These are phyloP conservation scores for Bombylius major DNA, from an alignment of 2,888 invertebrate species.

Conservation along the genomic window DNA sequence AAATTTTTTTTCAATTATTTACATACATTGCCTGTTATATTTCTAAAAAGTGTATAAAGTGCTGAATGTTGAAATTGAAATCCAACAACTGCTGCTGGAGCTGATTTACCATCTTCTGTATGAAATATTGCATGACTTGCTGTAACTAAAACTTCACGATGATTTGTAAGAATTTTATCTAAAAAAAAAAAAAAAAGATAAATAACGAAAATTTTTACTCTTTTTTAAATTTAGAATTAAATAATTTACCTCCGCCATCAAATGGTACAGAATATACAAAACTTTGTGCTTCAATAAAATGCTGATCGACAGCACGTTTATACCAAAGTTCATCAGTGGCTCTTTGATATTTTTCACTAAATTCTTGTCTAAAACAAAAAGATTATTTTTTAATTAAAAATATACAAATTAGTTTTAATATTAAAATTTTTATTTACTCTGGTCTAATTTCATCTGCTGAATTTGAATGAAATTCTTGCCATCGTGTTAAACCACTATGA, in stretches of 20 bases:
- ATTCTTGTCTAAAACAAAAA: constrained; percentile 44
- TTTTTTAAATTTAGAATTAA: background rate
- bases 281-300: constrained; percentile 61
- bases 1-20: background rate
- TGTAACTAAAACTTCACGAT: constrained; percentile 57
- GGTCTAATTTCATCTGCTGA: constrained; percentile 36
- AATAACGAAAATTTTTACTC: too few species aligned
- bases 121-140: constrained; percentile 76
- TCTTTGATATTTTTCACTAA: constrained; percentile 58
- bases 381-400: background rate
- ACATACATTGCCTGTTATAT: constrained; percentile 62
- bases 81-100: constrained; percentile 57
- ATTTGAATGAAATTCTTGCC: constrained; percentile 62
- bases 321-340: constrained; percentile 87
- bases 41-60: constrained; percentile 62
- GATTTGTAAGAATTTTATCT: constrained; percentile 11
- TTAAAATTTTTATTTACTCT: constrained; percentile 24
- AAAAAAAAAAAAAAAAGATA: background rate
- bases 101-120: constrained; percentile 43
- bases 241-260: constrained; percentile 39
- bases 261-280: constrained; percentile 73
- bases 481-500: constrained; percentile 78
- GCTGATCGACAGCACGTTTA: constrained; percentile 74
- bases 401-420: background rate
- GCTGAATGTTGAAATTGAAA: constrained; percentile 72